Conservation (phyloP, 2,113 vertebrate genomes). For the Ascaphus truei region DNA sequence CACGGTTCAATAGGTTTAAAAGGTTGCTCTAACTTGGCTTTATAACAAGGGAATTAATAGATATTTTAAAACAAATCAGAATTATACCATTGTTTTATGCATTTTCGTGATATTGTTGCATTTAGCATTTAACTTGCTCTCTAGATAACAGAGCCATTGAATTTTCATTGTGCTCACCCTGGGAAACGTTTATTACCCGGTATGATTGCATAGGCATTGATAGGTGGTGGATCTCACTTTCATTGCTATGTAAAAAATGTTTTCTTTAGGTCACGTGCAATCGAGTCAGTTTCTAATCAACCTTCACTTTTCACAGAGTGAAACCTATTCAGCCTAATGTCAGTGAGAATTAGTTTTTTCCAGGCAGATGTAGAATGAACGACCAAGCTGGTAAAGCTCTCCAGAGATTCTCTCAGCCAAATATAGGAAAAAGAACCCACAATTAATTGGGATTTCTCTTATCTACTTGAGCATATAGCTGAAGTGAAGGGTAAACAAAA, state of each 20-base stretch:
- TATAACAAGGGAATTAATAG: conserved; percentile 89
- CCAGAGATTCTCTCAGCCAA: conserved; percentile 28
- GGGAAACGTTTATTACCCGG: conserved; percentile 58
- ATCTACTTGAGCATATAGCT: conserved; percentile 37
- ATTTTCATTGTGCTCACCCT: conserved; percentile 48
- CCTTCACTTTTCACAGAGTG: conserved; percentile 54
- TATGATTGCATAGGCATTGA: conserved; percentile 39
- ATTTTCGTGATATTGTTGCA: conserved; percentile 62
- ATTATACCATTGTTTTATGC: conserved; percentile 70
- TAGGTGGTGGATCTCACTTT: conserved; percentile 43
- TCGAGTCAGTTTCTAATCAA: conserved; percentile 60
- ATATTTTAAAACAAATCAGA: conserved; percentile 86
- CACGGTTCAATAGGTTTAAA: conserved; percentile 81
- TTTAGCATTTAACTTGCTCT: conserved; percentile 51
- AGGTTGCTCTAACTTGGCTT: conserved; percentile 81
- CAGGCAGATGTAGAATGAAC: conserved; percentile 42
- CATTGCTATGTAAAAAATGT: conserved; percentile 51
- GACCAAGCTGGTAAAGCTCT: conserved; percentile 21
- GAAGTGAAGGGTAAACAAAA: conserved; percentile 37
- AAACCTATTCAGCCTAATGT: conserved; percentile 51
- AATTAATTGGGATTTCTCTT: conserved; percentile 39
- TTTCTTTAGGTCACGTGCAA: conserved; percentile 58
- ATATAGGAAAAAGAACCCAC: conserved; percentile 18
- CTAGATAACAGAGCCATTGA: conserved; percentile 46
- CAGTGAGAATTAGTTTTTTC: conserved; percentile 50